Percentiles rank a stretch among this genome's conserved stretches.
These are phyloP conservation scores for Torymus tubicola DNA, from an alignment of 2,888 invertebrate genomes.

Conservation along the genomic window DNA sequence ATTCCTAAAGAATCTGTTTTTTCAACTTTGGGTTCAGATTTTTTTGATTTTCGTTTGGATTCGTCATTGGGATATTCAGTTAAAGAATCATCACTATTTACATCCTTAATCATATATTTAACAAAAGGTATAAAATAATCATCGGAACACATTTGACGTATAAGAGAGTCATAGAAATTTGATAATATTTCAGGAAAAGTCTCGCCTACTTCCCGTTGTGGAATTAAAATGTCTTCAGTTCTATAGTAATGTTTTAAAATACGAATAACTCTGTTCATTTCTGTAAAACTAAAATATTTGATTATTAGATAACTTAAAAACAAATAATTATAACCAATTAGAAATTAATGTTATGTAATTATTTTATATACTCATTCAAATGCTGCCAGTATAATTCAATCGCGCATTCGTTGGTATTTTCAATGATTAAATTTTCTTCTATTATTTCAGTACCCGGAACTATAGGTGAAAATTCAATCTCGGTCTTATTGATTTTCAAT, in stretches of 20 bases:
- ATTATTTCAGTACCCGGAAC: constrained; percentile 67
- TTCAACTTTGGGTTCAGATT: neutral
- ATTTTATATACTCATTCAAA: constrained; percentile 79
- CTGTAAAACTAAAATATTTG: constrained; percentile 36
- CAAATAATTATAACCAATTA: constrained; percentile 34
- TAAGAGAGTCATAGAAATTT: constrained; percentile 42
- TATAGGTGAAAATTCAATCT: constrained; percentile 19
- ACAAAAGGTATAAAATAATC: constrained; percentile 20
- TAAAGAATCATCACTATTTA: neutral
- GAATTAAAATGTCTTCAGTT: constrained; percentile 73
- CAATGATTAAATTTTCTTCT: constrained; percentile 80
- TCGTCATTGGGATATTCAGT: neutral
- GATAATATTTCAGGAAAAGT: constrained; percentile 64
- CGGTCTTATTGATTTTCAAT: constrained; percentile 31
- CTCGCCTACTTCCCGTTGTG: constrained; percentile 71
- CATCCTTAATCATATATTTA: constrained; percentile 45
- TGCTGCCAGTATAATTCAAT: constrained; percentile 84
- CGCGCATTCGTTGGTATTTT: constrained; percentile 82
- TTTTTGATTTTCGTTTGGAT: neutral
- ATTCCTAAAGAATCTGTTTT: too few relatives aligned
- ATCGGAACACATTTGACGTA: constrained; percentile 29
- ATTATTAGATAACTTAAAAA: neutral
- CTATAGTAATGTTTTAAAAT: constrained; percentile 71
- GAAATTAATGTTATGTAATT: too few relatives aligned
- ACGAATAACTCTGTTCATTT: constrained; percentile 33